These are phyloP conservation scores for Drosophila prolongata DNA, from an alignment of 2,888 invertebrate genomes.

Conservation along the genomic window DNA sequence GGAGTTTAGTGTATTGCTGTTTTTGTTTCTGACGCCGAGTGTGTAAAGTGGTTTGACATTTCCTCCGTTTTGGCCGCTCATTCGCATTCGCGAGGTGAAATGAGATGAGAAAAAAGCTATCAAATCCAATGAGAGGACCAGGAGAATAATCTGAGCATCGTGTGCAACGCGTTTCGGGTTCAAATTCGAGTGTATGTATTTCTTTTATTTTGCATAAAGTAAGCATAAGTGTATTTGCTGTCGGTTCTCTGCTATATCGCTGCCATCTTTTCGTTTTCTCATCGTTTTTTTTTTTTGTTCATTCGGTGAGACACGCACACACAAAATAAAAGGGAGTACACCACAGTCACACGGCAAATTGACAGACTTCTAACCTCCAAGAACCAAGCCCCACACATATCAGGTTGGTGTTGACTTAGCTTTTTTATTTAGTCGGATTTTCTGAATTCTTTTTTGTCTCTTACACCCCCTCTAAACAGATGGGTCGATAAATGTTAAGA, in stretches of 20 bases:
- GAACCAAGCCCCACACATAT: slow-evolving; percentile 7
- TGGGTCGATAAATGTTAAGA: slow-evolving; percentile 11
- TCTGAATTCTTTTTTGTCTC: slow-evolving; percentile 31
- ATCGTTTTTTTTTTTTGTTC: slow-evolving; percentile 64
- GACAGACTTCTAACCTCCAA: slow-evolving; percentile 54
- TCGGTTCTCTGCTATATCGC: slow-evolving; percentile 31
- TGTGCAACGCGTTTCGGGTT: slow-evolving; percentile 68
- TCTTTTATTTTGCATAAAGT: slow-evolving; percentile 79
- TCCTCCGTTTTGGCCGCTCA: slow-evolving; percentile 73
- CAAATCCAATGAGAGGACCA: slow-evolving; percentile 16
- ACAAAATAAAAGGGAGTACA: slow-evolving; percentile 40
- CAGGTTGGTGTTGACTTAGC: slow-evolving; percentile 55
- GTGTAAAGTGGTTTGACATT: slow-evolving; percentile 75
- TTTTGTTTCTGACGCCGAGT: slow-evolving; percentile 48
- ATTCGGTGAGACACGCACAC: slow-evolving; percentile 54
- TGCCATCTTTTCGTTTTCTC: slow-evolving; percentile 18
- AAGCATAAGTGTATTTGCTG: slow-evolving; percentile 76
- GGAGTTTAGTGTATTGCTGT: slow-evolving; percentile 17
- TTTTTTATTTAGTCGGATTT: slow-evolving; percentile 61
- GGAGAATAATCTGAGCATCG: slow-evolving; percentile 50
- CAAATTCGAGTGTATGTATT: slow-evolving; percentile 70
- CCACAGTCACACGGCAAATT: slow-evolving; percentile 40
- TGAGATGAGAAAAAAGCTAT: slow-evolving; percentile 8
- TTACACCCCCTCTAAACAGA: slow-evolving; percentile 1
- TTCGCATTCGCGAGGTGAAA: slow-evolving; percentile 52